Conservation (phyloP, 2,888 invertebrate genomes). For the Cerastis leucographa region DNA sequence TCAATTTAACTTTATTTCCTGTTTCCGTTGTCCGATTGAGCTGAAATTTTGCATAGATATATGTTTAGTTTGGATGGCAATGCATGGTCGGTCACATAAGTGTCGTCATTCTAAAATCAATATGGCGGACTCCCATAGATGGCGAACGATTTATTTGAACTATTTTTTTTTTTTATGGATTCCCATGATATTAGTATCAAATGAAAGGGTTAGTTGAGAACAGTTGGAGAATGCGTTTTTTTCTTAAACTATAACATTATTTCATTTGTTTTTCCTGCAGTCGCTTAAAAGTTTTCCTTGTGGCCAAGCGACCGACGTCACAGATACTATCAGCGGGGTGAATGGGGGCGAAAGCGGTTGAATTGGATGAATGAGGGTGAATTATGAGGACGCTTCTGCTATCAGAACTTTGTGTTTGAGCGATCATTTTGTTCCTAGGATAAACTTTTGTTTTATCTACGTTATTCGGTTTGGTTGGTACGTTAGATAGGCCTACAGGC, state of each 20-base stretch:
- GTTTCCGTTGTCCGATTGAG: background rate
- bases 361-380: slow-evolving; percentile 38
- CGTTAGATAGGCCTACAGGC: background rate
- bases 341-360: slow-evolving; percentile 30
- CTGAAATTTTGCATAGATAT: background rate
- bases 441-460: slow-evolving; percentile 22
- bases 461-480: slow-evolving; percentile 4
- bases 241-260: background rate
- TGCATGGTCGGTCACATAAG: background rate
- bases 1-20: background rate
- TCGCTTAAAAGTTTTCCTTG: background rate
- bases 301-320: slow-evolving; percentile 32
- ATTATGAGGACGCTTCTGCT: slow-evolving; percentile 26
- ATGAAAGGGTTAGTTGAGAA: background rate
- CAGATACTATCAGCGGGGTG: slow-evolving; percentile 30
- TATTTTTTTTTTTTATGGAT: background rate
- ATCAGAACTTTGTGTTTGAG: slow-evolving; percentile 21
- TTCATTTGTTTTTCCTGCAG: background rate
- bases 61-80: background rate
- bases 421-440: slow-evolving; percentile 8
- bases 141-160: no score
- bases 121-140: background rate
- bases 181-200: background rate
- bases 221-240: background rate
- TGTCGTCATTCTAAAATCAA: background rate